Evolutionary conservation across 2,113 vertebrate genomes (phyloP).

Genomic region (Physeter macrocephalus): DNA sequence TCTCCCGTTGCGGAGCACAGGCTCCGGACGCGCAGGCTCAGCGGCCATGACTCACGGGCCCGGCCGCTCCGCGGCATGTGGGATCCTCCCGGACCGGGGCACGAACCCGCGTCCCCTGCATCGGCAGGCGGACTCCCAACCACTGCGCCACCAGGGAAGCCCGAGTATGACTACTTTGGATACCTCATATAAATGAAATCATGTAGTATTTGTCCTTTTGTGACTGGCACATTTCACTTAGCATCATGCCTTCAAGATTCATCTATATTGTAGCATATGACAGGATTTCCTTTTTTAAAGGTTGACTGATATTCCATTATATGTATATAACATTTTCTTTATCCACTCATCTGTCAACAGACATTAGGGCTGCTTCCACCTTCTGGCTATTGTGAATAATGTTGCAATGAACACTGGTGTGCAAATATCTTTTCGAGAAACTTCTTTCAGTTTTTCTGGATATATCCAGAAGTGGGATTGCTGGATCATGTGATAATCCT

Average conservation of each 20-base stretch:
- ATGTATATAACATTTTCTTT: neutral
- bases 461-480: neutral
- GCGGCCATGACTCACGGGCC: too few species aligned
- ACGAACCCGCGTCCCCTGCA: too few species aligned
- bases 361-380: neutral
- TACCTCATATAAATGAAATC: neutral
- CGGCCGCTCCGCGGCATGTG: too few species aligned
- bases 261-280: neutral
- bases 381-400: neutral
- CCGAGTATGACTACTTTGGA: neutral
- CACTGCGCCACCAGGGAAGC: too few species aligned
- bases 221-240: neutral
- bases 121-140: too few species aligned
- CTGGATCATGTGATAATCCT: neutral
- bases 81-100: too few species aligned
- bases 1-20: too few species aligned
- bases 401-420: neutral
- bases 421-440: neutral
- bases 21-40: too few species aligned
- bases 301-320: neutral
- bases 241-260: neutral
- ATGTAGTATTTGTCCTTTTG: neutral
- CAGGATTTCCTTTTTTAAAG: neutral
- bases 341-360: neutral
- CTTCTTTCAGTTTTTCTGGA: neutral